Conservation (phyloP, 2,797 vertebrate genomes). For the Melanotaenia maccullochi region DNA sequence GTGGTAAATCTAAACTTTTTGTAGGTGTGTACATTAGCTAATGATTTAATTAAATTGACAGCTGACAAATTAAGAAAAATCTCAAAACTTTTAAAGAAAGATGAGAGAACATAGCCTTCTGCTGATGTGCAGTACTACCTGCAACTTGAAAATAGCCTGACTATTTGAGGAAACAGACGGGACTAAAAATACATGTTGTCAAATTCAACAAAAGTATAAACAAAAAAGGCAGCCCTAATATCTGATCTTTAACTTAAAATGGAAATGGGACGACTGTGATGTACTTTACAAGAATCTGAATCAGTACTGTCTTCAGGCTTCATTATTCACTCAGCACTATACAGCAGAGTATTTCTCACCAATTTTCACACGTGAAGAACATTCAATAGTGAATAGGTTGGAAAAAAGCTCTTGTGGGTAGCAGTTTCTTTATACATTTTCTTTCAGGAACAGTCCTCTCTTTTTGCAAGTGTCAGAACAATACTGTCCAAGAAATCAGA, state of each 20-base stretch:
- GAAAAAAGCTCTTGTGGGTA: constrained; percentile 40
- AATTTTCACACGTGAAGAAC: constrained; percentile 42
- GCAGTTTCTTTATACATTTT: constrained; percentile 44
- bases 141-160: constrained; percentile 22
- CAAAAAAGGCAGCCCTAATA: constrained; percentile 31
- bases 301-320: constrained; percentile 4
- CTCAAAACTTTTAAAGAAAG: constrained; percentile 1
- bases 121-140: constrained; percentile 30
- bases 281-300: constrained; percentile 23
- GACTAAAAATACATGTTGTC: constrained; percentile 52
- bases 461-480: constrained; percentile 16
- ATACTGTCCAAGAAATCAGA: constrained; percentile 4
- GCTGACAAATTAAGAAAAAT: neutral
- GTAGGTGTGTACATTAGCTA: constrained; percentile 8
- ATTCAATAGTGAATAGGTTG: constrained; percentile 25
- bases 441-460: constrained; percentile 33
- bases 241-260: constrained; percentile 31
- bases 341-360: constrained; percentile 38
- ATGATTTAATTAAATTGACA: constrained; percentile 15
- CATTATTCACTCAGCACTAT: constrained; percentile 13
- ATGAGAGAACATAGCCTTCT: constrained; percentile 30
- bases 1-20: constrained; percentile 7
- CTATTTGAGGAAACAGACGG: constrained; percentile 48
- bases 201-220: constrained; percentile 31
- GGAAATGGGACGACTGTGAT: constrained; percentile 17